Conservation (phyloP, 2,113 vertebrate species). For the Pavo muticus region DNA sequence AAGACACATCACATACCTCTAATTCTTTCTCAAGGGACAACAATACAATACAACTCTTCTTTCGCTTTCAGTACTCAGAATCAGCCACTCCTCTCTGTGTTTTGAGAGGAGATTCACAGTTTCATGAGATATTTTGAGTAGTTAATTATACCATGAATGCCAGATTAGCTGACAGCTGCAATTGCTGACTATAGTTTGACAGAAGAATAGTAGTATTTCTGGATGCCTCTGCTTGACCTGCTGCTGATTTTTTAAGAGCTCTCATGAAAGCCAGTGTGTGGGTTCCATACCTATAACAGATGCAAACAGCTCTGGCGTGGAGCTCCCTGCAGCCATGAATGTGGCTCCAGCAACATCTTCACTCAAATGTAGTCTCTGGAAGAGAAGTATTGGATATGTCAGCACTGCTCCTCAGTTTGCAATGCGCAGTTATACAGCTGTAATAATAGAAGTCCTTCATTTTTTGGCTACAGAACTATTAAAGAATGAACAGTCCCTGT, state of each 20-base stretch:
- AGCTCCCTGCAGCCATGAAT: constrained; percentile 99
- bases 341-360: constrained; percentile 98
- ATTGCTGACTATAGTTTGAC: constrained; percentile 9
- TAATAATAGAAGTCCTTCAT: neutral
- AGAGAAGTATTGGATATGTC: constrained; percentile 30
- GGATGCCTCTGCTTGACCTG: constrained; percentile 6
- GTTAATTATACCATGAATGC: constrained; percentile 42
- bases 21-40: neutral
- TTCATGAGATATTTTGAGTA: constrained; percentile 49
- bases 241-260: constrained; percentile 9
- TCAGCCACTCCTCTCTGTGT: neutral
- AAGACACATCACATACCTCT: neutral
- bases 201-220: constrained; percentile 21
- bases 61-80: neutral
- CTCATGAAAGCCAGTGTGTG: neutral
- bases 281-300: constrained; percentile 90
- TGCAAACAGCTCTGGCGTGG: constrained; percentile 96
- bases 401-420: neutral
- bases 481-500: neutral
- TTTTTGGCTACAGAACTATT: neutral
- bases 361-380: constrained; percentile 93
- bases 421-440: neutral
- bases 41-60: constrained; percentile 1
- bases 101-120: constrained; percentile 43
- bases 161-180: constrained; percentile 47